A percentile compares a stretch with the other conserved stretches of the same genome.
These are phyloP conservation scores for Mormyrus proboscirostris DNA, from an alignment of 2,797 vertebrate genomes.

Conservation along the genomic window DNA sequence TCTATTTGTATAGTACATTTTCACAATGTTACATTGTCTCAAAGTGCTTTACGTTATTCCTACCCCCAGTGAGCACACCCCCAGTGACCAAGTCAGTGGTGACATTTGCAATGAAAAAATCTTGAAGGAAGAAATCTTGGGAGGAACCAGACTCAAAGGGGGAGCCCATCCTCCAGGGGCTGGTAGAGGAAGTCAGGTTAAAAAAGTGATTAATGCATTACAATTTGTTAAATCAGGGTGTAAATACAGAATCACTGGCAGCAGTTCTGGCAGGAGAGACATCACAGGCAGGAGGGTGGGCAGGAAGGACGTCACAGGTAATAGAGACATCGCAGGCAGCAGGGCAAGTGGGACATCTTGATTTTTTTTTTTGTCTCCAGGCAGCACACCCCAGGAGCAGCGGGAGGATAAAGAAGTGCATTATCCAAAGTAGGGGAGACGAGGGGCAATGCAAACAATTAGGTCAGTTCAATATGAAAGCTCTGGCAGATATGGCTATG, in stretches of 20 bases:
- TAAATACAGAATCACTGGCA: not conserved
- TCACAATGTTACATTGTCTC: not conserved
- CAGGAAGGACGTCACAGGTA: not conserved
- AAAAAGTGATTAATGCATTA: not conserved
- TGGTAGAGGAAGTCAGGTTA: not conserved
- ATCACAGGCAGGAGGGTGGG: not conserved
- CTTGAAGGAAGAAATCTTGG: not conserved
- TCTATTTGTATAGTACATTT: not conserved
- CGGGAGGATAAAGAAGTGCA: not conserved
- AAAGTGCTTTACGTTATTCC: not conserved
- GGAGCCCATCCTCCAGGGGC: not conserved
- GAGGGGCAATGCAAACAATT: not conserved
- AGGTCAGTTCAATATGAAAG: not conserved
- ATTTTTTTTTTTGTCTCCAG: not conserved
- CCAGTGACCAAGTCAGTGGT: not conserved
- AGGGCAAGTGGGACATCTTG: not conserved
- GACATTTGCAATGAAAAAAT: not conserved
- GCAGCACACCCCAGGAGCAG: not conserved
- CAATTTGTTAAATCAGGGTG: not conserved
- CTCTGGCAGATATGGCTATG: not conserved
- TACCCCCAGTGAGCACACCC: not conserved
- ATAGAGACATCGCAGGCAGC: not conserved
- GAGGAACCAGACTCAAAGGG: not conserved
- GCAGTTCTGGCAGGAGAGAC: not conserved
- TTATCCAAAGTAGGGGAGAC: not conserved